Evolutionary conservation across 2,888 invertebrate species (phyloP), one percentile per base, ranked within the genome.

Genomic region (Tuta absoluta): DNA sequence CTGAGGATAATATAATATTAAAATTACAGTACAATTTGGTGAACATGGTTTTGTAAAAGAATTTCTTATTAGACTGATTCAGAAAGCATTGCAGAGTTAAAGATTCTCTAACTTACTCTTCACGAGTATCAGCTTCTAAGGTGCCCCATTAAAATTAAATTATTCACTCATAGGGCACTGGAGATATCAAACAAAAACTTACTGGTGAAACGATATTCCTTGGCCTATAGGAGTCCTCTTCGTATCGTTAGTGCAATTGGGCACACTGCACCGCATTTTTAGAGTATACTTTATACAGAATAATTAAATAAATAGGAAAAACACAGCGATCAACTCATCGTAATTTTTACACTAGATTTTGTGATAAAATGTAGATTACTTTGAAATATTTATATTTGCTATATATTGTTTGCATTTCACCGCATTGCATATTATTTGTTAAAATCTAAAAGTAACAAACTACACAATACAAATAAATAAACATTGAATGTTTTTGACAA

Each of bases 121-220:
- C 28, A n/a, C n/a, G n/a, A n/a, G n/a, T n/a, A n/a, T n/a, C n/a
- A n/a, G n/a, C n/a, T n/a, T n/a, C n/a, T n/a, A n/a, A n/a, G n/a
- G n/a, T n/a, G n/a, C n/a, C n/a, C n/a, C n/a, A n/a, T n/a, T n/a
- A n/a, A n/a, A n/a, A n/a, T n/a, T n/a, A n/a, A n/a, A n/a, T n/a
- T n/a, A n/a, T n/a, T n/a, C n/a, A n/a, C 28, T 28, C 2, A 5
- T 4, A 28, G 28, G 28, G 5, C 5, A 28, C 28, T 41, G 1
- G 8, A 37, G 37, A 11, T 11, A 41, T 14, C 1, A 41, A 51
- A 21, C 51, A 61, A 48, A 60, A 37, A 85, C 87, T 80, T 77
- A 88, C 88, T 83, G 68, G 66, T 89, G 88, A 77, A 88, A 89
- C 1, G 86, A 86, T 57, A 88, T 82, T 67, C 85, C 87, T 73